These are phyloP conservation scores for Paramisgurnus dabryanus DNA, from an alignment of 2,113 vertebrate species.

Conservation along the genomic window DNA sequence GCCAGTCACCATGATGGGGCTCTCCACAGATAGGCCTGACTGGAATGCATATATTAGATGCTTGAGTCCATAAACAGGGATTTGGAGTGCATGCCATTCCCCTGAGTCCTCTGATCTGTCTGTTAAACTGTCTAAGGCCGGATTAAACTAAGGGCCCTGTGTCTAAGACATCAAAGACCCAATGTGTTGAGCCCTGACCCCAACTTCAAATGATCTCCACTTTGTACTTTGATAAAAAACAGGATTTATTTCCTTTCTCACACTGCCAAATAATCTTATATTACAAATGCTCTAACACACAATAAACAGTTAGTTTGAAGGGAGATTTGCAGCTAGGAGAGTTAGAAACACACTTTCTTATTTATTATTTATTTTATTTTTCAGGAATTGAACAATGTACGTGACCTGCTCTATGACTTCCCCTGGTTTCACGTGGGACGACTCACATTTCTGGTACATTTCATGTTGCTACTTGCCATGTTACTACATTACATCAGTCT, in stretches of 20 bases:
- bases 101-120: slow-evolving; percentile 71
- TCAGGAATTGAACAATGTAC: slow-evolving; percentile 81
- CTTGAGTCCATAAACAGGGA: slow-evolving; percentile 59
- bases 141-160: slow-evolving; percentile 60
- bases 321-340: too few relatives aligned
- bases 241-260: slow-evolving; percentile 17
- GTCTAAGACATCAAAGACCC: slow-evolving; percentile 51
- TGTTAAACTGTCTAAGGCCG: slow-evolving; percentile 66
- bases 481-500: slow-evolving; percentile 26
- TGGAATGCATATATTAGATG: slow-evolving; percentile 70
- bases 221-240: slow-evolving; percentile 17
- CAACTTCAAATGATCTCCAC: slow-evolving; percentile 3
- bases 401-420: slow-evolving; percentile 85
- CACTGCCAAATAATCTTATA: slow-evolving; percentile 17
- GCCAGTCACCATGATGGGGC: slow-evolving; percentile 45
- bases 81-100: slow-evolving; percentile 61
- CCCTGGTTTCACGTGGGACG: slow-evolving; percentile 86
- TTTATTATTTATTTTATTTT: slow-evolving; percentile 56
- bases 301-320: background rate
- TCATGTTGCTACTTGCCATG: background rate
- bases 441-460: slow-evolving; percentile 85
- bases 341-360: too few relatives aligned
- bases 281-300: background rate
- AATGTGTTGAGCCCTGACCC: slow-evolving; percentile 56
- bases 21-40: slow-evolving; percentile 54